Evolutionary conservation across 2,113 vertebrate genomes (phyloP).

Genomic region (Microtus oregoni): DNA sequence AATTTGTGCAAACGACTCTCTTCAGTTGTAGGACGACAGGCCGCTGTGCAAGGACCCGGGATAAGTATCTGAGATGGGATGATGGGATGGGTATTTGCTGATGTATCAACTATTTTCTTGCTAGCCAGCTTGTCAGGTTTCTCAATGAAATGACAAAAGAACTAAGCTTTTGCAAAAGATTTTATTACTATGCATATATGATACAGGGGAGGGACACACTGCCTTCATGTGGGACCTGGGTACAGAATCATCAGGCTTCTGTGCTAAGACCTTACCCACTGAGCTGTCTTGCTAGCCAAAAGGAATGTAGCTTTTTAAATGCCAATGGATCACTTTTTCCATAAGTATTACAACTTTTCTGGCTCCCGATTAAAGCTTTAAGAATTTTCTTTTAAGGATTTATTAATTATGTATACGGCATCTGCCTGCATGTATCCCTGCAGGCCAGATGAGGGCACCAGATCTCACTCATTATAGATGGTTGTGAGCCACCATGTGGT

Average conservation of each 20-base stretch:
- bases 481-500: too few relatives aligned
- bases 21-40: background rate
- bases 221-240: background rate
- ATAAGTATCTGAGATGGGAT: fast-evolving
- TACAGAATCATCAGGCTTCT: background rate
- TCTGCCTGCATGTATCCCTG: too few relatives aligned
- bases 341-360: background rate
- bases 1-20: background rate
- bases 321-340: background rate
- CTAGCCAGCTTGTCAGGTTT: fast-evolving
- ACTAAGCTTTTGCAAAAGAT: background rate
- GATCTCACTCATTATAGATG: too few relatives aligned
- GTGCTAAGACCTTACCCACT: background rate
- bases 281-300: background rate
- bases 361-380: background rate
- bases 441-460: too few relatives aligned
- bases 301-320: background rate
- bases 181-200: background rate
- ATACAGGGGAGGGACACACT: background rate
- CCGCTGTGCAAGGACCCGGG: background rate
- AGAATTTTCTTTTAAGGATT: background rate
- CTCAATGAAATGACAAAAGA: background rate
- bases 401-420: too few relatives aligned
- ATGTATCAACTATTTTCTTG: background rate
- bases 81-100: background rate